Conservation (phyloP, 2,888 invertebrate species). For the Orthosia incerta region DNA sequence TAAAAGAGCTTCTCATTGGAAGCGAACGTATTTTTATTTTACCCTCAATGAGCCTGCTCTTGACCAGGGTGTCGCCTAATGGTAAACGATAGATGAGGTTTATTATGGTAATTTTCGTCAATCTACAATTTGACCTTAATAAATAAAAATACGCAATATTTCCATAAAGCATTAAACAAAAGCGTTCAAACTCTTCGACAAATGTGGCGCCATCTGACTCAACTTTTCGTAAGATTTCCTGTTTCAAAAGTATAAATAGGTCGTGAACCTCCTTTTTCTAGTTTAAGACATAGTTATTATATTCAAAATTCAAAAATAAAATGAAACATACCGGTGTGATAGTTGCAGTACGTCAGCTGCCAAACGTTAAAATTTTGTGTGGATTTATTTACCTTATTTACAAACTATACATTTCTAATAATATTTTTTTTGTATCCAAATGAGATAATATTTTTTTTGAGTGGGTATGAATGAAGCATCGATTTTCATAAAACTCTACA, state of each 20-base stretch:
- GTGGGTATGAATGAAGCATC: conserved; percentile 18
- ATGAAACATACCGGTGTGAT: background rate
- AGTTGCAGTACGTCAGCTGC: background rate
- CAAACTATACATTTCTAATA: conserved; percentile 15
- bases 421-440: conserved; percentile 25
- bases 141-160: no score
- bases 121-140: background rate
- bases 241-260: no score
- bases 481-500: background rate
- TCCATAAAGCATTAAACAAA: no score
- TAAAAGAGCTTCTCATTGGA: background rate
- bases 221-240: no score
- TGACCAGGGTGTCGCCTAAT: no score
- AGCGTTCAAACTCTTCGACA: no score
- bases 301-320: conserved; percentile 34
- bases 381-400: conserved; percentile 22
- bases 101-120: background rate
- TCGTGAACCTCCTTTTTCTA: conserved; percentile 9
- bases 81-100: no score
- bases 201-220: no score
- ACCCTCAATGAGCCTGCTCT: no score
- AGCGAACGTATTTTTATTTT: background rate
- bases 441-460: no score
- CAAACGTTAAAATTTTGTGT: conserved; percentile 48
- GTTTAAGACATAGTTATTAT: background rate